phyloP scores from a whole-genome alignment of 2,113 vertebrate genomes.

The Climacteris rufus region DNA sequence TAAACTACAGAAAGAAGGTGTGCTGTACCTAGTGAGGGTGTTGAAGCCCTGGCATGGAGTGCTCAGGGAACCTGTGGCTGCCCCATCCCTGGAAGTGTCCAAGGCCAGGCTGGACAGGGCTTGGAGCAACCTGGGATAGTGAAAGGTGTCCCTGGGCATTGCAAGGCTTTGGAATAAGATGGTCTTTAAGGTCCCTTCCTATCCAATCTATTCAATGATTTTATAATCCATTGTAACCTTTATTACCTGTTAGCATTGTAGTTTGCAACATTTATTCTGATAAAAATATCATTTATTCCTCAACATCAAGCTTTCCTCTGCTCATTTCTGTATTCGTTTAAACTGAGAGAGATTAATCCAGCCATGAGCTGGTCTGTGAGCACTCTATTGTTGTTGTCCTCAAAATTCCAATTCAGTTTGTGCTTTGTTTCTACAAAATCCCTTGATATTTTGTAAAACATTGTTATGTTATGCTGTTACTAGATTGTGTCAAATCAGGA shows the following conservation, averaged over 20 bases:
- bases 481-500: constrained; percentile 65
- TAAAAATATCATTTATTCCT: neutral
- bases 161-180: fast-evolving
- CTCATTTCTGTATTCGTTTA: neutral
- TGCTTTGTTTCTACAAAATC: constrained; percentile 27
- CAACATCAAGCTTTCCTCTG: neutral
- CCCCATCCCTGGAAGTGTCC: fast-evolving
- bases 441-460: neutral
- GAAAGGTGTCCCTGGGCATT: neutral
- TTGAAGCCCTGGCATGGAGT: neutral
- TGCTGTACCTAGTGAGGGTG: no score
- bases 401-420: neutral
- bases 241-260: neutral
- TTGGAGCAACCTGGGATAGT: fast-evolving
- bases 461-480: constrained; percentile 49
- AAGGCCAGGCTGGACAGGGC: neutral
- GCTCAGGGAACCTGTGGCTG: neutral
- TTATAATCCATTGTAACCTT: neutral
- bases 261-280: neutral
- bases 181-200: neutral
- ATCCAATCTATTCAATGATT: neutral
- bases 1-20: neutral
- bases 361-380: neutral
- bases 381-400: neutral
- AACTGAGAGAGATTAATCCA: neutral